Base-by-base conservation (phyloP, 2,113 vertebrate genomes). In the Copsychus sechellarum region DNA sequence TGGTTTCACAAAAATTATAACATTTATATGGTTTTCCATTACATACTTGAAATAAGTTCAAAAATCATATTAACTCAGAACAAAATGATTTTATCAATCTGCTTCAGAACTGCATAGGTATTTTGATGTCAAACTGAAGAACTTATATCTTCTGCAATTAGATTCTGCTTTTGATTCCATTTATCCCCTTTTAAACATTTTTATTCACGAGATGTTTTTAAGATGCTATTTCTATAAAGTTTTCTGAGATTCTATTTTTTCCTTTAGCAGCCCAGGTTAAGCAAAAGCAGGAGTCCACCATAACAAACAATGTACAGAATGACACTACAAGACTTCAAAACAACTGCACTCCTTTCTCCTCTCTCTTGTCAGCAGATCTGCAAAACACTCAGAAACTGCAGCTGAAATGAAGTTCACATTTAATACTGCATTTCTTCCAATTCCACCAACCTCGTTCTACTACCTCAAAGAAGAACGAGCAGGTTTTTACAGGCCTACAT, bases 241-340 rank as follows among this genome's bases (percentile, higher is more conserved):
- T 28, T 71, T 72, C 3, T 1, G 8, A 72, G 45, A 42, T 5
- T 4, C 6, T 12, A 1, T 18, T 13, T 56, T 47, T 54, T 33
- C 4, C 12, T 62, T 73, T 34, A n/a, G 50, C 3, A 0, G 45
- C 26, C 48, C 24, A 26, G 0, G 2, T 21, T 43, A 57, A 40
- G 6, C 25, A 74, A 71, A 67, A 85, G 62, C n/a, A 14, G 31
- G 22, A 77, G 23, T 22, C 23, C 4, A 4, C 50, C 31, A 7
- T 4, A 72, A 62, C 24, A 45, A 64, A 6, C 14, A 3, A 19
- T 0, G 28, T 7, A 61, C 65, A 79, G 47, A 79, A 79, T 5
- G 25, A 57, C 3, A 3, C 26, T 17, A 7, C 14, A 43, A 19
- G 36, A 48, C 28, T 51, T 38, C 28, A 40, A 40, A 57, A 16